Evolutionary conservation across 2,113 vertebrate genomes (phyloP), one percentile per base, ranked within the genome.

Genomic region (Lophochroa leadbeateri): DNA sequence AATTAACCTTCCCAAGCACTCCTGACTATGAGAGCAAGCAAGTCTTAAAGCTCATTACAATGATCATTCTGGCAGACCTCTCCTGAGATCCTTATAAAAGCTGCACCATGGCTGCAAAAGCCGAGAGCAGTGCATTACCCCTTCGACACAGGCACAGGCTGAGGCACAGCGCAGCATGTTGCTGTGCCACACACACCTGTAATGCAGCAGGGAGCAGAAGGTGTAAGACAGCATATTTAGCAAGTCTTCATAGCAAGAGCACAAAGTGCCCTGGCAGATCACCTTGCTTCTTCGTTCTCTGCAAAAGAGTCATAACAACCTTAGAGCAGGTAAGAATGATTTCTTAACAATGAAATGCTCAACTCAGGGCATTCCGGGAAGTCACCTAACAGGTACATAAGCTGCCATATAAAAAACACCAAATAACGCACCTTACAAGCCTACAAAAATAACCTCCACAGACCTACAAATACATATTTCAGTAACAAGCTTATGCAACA

Each of bases 51-150:
- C 0, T 0, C 2, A 7, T 10, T 37, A 7, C 9, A 47, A 55
- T 4, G 25, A 7, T 7, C 46, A 2, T 3, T 21, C 46, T 14
- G 37, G 17, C 70, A 79, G 75, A 49, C 5, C 27, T 33, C 0
- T 16, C 1, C 60, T 1, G 8, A 61, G 31, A 12, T 77, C 50
- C 57, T 57, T 13, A 37, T 15, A 3, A 11, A 35, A 52, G 43
- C 9, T 3, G 2, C 20, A 2, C 3, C 0, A 1, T 2, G 15
- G 53, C 37, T 1, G 43, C 0, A 1, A 5, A 23, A n/a, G 7
- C 24, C 0, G 1, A 43, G n/a, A 33, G 52, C 71, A 41, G 6
- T 0, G 7, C 52, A 33, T 5, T 25, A 8, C 5, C 53, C 16
- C 25, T 2, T 31, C 15, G 6, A 11, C 3, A 1, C 39, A 3